phyloP scores from a whole-genome alignment of 2,113 vertebrate species.

The Eidolon helvum region DNA sequence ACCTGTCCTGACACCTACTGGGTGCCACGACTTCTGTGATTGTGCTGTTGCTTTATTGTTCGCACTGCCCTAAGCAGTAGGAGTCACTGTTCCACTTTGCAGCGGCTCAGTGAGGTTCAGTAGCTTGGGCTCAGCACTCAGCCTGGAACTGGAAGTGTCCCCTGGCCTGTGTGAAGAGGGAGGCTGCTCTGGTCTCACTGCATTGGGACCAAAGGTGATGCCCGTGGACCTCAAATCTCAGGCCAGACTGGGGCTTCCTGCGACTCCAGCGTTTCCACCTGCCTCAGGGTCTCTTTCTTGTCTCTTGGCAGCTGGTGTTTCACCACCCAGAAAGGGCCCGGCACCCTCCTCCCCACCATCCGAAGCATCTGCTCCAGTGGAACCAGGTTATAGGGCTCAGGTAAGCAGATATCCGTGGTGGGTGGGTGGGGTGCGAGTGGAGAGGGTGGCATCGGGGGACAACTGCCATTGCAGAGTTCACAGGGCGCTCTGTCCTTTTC shows the following conservation, averaged over 20 bases:
- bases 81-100: rapidly evolving
- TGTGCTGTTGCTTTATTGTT: rapidly evolving
- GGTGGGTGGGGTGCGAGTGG: rapidly evolving
- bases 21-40: rapidly evolving
- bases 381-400: slow-evolving; percentile 34
- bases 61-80: rapidly evolving
- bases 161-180: too few species aligned
- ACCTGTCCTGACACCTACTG: rapidly evolving
- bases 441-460: background rate
- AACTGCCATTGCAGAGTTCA: background rate
- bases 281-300: slow-evolving; percentile 57
- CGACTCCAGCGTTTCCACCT: background rate
- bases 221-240: background rate
- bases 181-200: background rate
- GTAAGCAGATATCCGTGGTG: background rate
- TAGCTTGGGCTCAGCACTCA: background rate
- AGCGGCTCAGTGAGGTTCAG: background rate
- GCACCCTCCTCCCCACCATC: slow-evolving; percentile 75
- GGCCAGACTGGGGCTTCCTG: background rate
- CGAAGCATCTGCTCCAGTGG: slow-evolving; percentile 79
- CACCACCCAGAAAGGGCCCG: slow-evolving; percentile 86
- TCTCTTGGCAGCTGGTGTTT: slow-evolving; percentile 82
- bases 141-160: background rate
- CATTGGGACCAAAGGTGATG: background rate
- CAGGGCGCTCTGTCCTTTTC: background rate